Conservation (phyloP, 1,140 invertebrate species). For the Reticulitermes speratus region DNA sequence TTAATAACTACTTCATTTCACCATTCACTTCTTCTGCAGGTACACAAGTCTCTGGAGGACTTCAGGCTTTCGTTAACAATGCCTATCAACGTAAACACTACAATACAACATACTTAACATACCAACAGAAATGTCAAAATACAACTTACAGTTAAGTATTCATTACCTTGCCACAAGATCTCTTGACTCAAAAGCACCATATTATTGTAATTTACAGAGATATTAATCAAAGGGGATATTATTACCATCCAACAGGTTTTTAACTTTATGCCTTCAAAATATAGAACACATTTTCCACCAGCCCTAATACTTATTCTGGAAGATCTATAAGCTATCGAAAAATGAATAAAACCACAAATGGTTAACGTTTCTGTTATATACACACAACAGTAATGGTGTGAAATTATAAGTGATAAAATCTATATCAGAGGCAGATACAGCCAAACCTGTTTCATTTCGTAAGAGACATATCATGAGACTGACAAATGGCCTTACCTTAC, state of each 20-base stretch:
- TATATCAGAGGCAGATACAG: neutral
- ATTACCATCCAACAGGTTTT: neutral
- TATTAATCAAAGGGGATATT: neutral
- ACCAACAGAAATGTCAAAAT: neutral
- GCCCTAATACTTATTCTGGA: neutral
- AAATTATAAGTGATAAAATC: neutral
- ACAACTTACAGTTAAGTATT: neutral
- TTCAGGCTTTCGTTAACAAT: neutral
- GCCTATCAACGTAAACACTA: neutral
- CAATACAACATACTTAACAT: neutral
- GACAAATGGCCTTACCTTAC: neutral
- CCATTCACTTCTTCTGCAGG: neutral
- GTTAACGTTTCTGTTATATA: neutral
- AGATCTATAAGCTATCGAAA: neutral
- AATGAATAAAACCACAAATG: neutral
- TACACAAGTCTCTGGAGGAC: neutral
- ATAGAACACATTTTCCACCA: neutral
- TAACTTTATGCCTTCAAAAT: neutral
- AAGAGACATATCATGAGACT: neutral
- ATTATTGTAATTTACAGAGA: neutral
- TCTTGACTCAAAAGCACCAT: neutral
- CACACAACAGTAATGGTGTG: neutral
- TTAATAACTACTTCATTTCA: neutral
- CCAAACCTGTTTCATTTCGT: neutral
- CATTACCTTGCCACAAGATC: neutral